Conservation (phyloP, 2,797 vertebrate species). For the Sebastes kiyomatsui region DNA sequence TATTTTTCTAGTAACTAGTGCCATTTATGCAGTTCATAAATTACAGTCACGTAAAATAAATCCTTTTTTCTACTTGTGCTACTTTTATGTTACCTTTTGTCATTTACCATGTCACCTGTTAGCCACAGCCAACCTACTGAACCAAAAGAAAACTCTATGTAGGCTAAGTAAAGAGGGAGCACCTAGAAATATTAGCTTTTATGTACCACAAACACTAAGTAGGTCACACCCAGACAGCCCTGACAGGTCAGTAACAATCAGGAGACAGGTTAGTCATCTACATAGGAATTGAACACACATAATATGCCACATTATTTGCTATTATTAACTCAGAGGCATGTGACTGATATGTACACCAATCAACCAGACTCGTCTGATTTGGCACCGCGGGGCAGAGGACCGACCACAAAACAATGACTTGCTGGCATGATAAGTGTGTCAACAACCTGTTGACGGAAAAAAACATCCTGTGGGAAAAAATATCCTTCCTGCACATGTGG, state of each 20-base stretch:
- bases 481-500: constrained; percentile 57
- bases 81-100: neutral
- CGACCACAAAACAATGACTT: constrained; percentile 19
- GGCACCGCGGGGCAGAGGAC: neutral
- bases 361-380: neutral
- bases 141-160: neutral
- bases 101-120: neutral
- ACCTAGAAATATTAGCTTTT: neutral
- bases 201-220: neutral
- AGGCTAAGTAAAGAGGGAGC: neutral
- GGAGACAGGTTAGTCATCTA: neutral
- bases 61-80: neutral
- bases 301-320: neutral
- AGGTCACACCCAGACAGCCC: neutral
- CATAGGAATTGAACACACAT: neutral
- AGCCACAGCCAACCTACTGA: neutral
- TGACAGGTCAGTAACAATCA: neutral
- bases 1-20: neutral
- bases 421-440: constrained; percentile 15
- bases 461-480: neutral
- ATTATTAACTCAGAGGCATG: neutral
- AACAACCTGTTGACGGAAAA: constrained; percentile 69
- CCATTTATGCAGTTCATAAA: neutral
- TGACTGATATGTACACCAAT: constrained; percentile 1
- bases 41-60: neutral